Conservation (phyloP, 2,888 invertebrate species). For the Prosopocoilus inquinatus region DNA sequence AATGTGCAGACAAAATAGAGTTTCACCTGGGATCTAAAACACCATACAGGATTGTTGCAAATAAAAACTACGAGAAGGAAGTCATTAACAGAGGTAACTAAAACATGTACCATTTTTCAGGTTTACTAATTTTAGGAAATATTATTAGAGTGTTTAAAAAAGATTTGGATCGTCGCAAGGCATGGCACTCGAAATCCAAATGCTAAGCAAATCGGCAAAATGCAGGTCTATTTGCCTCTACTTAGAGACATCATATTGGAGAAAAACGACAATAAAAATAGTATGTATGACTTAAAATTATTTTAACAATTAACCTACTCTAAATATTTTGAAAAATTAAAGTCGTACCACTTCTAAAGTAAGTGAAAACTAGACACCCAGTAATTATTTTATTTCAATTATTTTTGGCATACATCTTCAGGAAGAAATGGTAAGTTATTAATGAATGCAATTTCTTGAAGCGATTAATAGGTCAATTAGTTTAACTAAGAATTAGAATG, state of each 20-base stretch:
- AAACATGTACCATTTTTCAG: background rate
- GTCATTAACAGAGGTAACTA: slow-evolving; percentile 51
- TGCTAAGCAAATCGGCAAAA: slow-evolving; percentile 37
- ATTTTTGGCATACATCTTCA: no score
- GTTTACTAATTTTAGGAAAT: background rate
- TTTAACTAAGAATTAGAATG: no score
- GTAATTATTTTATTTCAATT: no score
- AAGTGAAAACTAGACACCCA: no score
- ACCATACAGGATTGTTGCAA: slow-evolving; percentile 69
- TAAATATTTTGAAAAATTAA: no score
- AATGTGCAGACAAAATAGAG: slow-evolving; percentile 32
- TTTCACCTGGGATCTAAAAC: slow-evolving; percentile 66
- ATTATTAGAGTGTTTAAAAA: slow-evolving; percentile 39
- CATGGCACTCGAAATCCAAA: slow-evolving; percentile 79
- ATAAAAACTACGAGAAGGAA: slow-evolving; percentile 60
- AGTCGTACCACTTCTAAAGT: no score
- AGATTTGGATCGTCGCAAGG: slow-evolving; percentile 73
- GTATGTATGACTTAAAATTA: background rate
- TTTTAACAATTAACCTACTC: no score
- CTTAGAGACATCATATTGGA: slow-evolving; percentile 55
- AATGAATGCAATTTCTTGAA: no score
- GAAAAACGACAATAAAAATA: slow-evolving; percentile 41
- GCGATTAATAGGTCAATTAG: no score
- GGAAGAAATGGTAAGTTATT: no score
- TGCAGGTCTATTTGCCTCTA: slow-evolving; percentile 53